These are phyloP conservation scores for Pardosa pseudoannulata DNA, from an alignment of 2,888 invertebrate genomes.

Conservation along the genomic window DNA sequence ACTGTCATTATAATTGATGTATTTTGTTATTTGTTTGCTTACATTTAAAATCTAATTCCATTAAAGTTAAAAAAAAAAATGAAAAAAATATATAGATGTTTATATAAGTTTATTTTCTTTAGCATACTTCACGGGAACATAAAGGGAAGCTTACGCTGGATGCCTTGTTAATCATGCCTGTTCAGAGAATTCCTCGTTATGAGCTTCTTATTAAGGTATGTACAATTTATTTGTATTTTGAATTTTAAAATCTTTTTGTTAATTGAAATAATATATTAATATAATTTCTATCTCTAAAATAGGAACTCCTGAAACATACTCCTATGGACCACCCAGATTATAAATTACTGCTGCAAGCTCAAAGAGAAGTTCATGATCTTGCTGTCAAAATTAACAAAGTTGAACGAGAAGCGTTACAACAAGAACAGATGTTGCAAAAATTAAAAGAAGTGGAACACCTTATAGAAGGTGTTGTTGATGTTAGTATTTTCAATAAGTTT, in stretches of 20 bases:
- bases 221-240: no score
- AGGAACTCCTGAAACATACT: slow-evolving; percentile 95
- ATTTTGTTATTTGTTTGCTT: no score
- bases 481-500: slow-evolving; percentile 74
- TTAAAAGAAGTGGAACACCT: slow-evolving; percentile 91
- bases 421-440: slow-evolving; percentile 85
- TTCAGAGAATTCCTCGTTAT: slow-evolving; percentile 97
- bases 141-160: slow-evolving; percentile 93
- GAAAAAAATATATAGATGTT: no score
- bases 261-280: neutral
- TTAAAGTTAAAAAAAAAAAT: no score
- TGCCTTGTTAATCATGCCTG: slow-evolving; percentile 95
- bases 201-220: slow-evolving; percentile 87
- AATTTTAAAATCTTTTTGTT: no score
- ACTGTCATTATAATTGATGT: no score
- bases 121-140: slow-evolving; percentile 91
- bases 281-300: slow-evolving; percentile 75
- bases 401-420: slow-evolving; percentile 88
- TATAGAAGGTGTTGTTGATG: slow-evolving; percentile 84
- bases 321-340: slow-evolving; percentile 93
- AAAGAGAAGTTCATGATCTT: slow-evolving; percentile 92
- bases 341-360: slow-evolving; percentile 87
- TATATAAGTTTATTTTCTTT: slow-evolving; percentile 4
- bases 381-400: slow-evolving; percentile 92
- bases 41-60: no score